Evolutionary conservation across 2,888 invertebrate genomes (phyloP).

Genomic region (Agonopterix subpropinquella): DNA sequence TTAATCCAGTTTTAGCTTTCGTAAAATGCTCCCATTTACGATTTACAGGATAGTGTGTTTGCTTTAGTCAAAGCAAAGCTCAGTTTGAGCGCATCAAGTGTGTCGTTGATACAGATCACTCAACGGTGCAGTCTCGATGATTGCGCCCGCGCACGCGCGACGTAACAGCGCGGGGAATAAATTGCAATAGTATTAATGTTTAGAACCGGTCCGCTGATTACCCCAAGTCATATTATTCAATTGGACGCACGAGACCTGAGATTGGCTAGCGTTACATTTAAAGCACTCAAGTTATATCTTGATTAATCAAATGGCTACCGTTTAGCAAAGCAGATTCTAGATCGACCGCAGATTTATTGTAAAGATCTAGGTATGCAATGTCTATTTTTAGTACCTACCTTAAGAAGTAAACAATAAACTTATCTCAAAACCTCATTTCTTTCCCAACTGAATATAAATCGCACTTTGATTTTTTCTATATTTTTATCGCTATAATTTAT

Average conservation of each 20-base stretch:
- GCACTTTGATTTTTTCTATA: no score
- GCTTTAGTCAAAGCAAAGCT: neutral
- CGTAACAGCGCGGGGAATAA: constrained; percentile 41
- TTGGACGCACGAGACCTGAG: constrained; percentile 32
- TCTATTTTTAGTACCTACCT: no score
- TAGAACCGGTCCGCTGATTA: constrained; percentile 54
- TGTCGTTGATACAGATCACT: constrained; percentile 47
- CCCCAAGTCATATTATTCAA: constrained; percentile 40
- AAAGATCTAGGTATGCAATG: no score
- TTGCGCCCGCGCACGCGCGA: constrained; percentile 48
- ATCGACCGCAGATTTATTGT: neutral
- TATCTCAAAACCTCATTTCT: no score
- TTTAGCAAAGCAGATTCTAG: neutral
- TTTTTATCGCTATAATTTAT: no score
- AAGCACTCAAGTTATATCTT: neutral
- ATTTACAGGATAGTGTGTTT: no score
- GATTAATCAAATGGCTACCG: neutral
- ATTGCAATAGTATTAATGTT: constrained; percentile 59
- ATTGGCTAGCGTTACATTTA: constrained; percentile 3
- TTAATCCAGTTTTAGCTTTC: no score
- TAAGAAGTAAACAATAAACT: no score
- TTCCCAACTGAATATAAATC: no score
- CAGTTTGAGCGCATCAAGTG: constrained; percentile 30
- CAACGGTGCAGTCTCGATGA: constrained; percentile 59
- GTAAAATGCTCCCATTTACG: no score